Evolutionary conservation across 1,140 invertebrate species (phyloP).

Genomic region (Cotesia vestalis): DNA sequence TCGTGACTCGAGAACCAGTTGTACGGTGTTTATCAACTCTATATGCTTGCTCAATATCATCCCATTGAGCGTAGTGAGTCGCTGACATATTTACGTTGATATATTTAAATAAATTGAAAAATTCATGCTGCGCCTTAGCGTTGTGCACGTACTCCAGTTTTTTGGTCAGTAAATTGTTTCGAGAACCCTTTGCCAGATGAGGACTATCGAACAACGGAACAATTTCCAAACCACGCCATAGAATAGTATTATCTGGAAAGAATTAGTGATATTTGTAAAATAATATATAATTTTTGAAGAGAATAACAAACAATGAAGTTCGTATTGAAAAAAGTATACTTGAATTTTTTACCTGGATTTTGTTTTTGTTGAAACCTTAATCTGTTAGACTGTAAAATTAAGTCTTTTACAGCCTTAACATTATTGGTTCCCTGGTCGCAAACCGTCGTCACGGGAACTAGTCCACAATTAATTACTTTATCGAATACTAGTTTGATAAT

Average conservation of each 20-base stretch:
- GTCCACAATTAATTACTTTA: neutral
- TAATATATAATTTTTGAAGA: neutral
- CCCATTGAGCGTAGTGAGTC: no score
- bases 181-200: neutral
- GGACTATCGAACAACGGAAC: neutral
- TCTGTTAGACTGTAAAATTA: neutral
- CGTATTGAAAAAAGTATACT: neutral
- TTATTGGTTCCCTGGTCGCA: constrained; percentile 38
- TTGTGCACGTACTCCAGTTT: neutral
- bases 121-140: no score
- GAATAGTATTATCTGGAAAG: neutral
- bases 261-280: neutral
- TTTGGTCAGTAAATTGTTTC: neutral
- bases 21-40: no score
- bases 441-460: constrained; percentile 26
- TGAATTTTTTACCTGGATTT: neutral
- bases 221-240: neutral
- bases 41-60: no score
- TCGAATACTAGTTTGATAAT: constrained; percentile 26
- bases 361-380: neutral
- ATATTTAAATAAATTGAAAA: no score
- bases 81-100: no score
- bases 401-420: constrained; percentile 29
- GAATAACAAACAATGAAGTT: neutral
- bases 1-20: no score